Percentiles rank a stretch among this genome's conserved stretches.
phyloP scores from a whole-genome alignment of 1,140 invertebrate genomes.

The Phocides pigmalion region DNA sequence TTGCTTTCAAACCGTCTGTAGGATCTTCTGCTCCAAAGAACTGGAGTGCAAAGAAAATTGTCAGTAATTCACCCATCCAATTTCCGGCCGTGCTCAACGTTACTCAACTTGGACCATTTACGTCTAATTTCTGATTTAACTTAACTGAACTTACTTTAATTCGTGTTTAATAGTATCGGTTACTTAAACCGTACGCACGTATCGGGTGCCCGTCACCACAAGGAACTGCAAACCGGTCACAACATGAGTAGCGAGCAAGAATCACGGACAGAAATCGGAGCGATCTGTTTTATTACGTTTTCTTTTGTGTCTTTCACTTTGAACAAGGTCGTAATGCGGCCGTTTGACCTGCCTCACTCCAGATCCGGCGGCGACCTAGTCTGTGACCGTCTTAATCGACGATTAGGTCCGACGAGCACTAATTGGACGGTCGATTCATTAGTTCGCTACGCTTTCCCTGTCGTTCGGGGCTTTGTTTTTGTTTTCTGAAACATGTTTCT shows the following conservation, averaged over 20 bases:
- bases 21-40: too few species aligned
- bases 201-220: conserved; percentile 4
- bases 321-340: conserved; percentile 27
- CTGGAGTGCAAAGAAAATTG: too few species aligned
- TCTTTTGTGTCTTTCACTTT: conserved; percentile 30
- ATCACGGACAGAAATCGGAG: conserved; percentile 25
- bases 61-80: too few species aligned
- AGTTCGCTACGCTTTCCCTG: conserved; percentile 52
- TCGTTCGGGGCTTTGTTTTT: conserved; percentile 35
- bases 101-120: too few species aligned
- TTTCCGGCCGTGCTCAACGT: too few species aligned
- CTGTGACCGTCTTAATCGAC: conserved; percentile 27
- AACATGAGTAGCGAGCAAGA: conserved; percentile 8
- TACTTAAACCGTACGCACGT: background rate
- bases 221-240: background rate
- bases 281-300: conserved; percentile 23
- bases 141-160: background rate
- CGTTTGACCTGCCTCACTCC: conserved; percentile 25
- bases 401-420: conserved; percentile 35
- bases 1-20: too few species aligned
- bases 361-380: conserved; percentile 24
- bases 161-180: background rate
- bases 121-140: background rate
- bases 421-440: conserved; percentile 48
- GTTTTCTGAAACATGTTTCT: conserved; percentile 17